Base-by-base conservation (phyloP, 2,888 invertebrate genomes). In the Plebejus argus region DNA sequence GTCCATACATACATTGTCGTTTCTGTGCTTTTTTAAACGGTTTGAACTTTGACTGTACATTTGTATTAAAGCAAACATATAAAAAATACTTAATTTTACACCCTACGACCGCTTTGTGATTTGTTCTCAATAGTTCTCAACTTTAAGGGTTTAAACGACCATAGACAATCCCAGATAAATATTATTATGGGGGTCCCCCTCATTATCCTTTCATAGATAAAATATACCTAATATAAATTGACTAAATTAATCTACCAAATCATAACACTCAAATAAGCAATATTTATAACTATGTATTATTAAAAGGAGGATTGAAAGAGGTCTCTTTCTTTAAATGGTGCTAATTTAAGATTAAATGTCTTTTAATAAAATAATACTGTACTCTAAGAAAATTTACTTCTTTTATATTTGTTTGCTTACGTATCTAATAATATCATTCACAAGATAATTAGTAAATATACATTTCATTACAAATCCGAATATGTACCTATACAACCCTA, bases 331-430 rank as follows among this genome's bases (percentile, higher is more conserved):
- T 3, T 45, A 3, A 45, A 45, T 45, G 45, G 45, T 45, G 3
- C 3, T 45, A 45, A 45, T 10, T 45, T 45, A 45, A 12, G 45
- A 58, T 58, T 58, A 20, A 58, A 20, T 58, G 20, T 20, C 20
- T 20, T 58, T 23, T 61, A 53, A 10, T 23, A 61, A 61, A 61
- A 4, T 61, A 61, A 61, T 61, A 61, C 61, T 61, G 61, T 61
- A 61, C 23, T 23, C 23, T 61, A 61, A 23, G 61, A 61, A 61
- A 61, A 61, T 20, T 23, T 4, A 23, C 61, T 23, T 20, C 1
- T n/a, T 58, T 8, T 61, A 18, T 56, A 56, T n/a, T n/a, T 20
- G 8, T 58, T 58, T 3, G 58, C 58, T 8, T 58, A 58, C 56
- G 20, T 20, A 10, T 58, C n/a, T n/a, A n/a, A 58, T 8, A 58